A percentile compares a stretch with the other conserved stretches of the same genome.
phyloP scores from a whole-genome alignment of 2,888 invertebrate species.

The Ophioninae sp. region DNA sequence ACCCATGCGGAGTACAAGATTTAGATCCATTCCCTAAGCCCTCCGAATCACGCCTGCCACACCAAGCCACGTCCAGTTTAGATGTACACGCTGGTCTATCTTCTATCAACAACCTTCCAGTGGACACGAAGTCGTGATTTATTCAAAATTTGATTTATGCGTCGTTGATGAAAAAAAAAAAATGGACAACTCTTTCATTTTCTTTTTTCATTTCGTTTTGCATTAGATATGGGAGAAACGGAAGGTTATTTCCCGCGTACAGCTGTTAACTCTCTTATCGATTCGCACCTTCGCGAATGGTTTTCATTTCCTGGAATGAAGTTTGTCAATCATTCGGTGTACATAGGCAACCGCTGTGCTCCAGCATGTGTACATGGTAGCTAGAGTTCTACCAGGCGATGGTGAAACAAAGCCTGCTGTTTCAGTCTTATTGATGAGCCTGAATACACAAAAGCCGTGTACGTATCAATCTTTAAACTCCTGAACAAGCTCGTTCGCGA shows the following conservation, averaged over 20 bases:
- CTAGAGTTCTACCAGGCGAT: slow-evolving; percentile 1
- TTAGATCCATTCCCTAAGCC: slow-evolving; percentile 52
- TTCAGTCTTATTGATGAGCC: slow-evolving; percentile 14
- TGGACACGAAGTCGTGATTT: not conserved
- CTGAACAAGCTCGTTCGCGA: slow-evolving; percentile 16
- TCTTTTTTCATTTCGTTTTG: too few relatives aligned
- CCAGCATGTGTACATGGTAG: not conserved
- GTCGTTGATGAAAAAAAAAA: not conserved
- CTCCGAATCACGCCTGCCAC: slow-evolving; percentile 23
- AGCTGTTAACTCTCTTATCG: not conserved
- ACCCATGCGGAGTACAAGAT: slow-evolving; percentile 35
- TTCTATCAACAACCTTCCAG: not conserved
- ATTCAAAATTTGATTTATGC: not conserved
- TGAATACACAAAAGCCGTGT: slow-evolving; percentile 13
- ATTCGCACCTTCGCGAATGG: not conserved
- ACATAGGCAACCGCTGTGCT: slow-evolving; percentile 1
- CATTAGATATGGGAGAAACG: not conserved
- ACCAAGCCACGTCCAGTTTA: slow-evolving; percentile 16
- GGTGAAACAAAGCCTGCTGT: not conserved
- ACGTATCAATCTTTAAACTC: slow-evolving; percentile 28
- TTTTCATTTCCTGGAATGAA: slow-evolving; percentile 4
- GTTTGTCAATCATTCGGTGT: not conserved
- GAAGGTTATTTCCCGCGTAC: not conserved
- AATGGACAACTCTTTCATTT: too few relatives aligned
- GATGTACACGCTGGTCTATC: slow-evolving; percentile 7